phyloP scores from a whole-genome alignment of 2,113 vertebrate genomes.

The Progne subis region DNA sequence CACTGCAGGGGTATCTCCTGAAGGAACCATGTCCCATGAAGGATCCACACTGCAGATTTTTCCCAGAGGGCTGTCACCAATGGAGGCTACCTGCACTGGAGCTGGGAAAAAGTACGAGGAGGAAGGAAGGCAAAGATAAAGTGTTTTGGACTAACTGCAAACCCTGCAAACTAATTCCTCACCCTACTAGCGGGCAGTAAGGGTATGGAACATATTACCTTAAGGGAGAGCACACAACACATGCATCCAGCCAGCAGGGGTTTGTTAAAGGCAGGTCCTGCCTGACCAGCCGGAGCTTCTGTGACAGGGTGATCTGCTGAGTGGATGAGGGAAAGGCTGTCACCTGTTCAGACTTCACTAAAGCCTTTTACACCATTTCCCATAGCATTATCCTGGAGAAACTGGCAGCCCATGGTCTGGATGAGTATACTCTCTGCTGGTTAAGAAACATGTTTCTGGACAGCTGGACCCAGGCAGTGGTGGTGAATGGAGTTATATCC shows the following conservation, averaged over 20 bases:
- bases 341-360: not conserved
- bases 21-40: rapidly evolving
- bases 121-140: not conserved
- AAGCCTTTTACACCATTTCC: not conserved
- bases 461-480: no score
- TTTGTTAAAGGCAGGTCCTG: not conserved
- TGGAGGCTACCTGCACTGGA: rapidly evolving
- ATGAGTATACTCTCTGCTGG: rapidly evolving
- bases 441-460: not conserved
- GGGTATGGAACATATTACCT: not conserved
- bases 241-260: not conserved
- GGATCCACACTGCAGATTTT: not conserved
- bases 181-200: not conserved
- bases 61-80: not conserved
- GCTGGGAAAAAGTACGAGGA: not conserved
- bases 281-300: not conserved
- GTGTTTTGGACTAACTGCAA: not conserved
- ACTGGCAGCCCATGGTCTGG: not conserved
- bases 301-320: no score
- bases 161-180: not conserved
- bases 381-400: not conserved
- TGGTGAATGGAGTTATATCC: not conserved
- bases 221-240: not conserved
- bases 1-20: not conserved
- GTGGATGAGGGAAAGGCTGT: not conserved